Evolutionary conservation across 2,888 invertebrate species (phyloP).

Genomic region (Amaurobius ferox): DNA sequence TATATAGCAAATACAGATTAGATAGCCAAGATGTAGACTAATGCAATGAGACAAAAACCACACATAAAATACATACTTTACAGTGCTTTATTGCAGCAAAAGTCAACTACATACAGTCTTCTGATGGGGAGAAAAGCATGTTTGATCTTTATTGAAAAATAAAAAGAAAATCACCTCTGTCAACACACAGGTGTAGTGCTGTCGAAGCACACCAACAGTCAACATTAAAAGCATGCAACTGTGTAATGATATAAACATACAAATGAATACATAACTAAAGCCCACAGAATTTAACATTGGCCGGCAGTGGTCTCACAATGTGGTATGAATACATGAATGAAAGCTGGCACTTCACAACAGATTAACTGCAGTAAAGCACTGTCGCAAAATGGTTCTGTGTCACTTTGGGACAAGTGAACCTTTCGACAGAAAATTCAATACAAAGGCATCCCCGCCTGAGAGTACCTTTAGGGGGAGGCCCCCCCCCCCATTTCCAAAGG

Average conservation of each 20-base stretch:
- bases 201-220: conserved; percentile 57
- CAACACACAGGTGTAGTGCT: conserved; percentile 51
- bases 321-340: conserved; percentile 70
- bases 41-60: conserved; percentile 12
- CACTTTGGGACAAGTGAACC: conserved; percentile 63
- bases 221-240: conserved; percentile 72
- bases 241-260: conserved; percentile 62
- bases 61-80: conserved; percentile 63
- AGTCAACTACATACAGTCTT: conserved; percentile 73
- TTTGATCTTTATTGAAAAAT: conserved; percentile 62
- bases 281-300: conserved; percentile 63
- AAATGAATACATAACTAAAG: conserved; percentile 68
- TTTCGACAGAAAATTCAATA: conserved; percentile 40
- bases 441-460: conserved; percentile 60
- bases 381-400: conserved; percentile 63
- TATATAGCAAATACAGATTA: background rate
- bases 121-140: conserved; percentile 63
- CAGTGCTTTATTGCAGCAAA: conserved; percentile 74
- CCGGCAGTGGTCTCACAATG: conserved; percentile 72
- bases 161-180: conserved; percentile 25
- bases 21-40: background rate
- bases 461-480: conserved; percentile 17
- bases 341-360: conserved; percentile 61
- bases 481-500: background rate
- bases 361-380: conserved; percentile 70